Evolutionary conservation across 2,113 vertebrate genomes (phyloP).

Genomic region (Epinephelus fuscoguttatus): DNA sequence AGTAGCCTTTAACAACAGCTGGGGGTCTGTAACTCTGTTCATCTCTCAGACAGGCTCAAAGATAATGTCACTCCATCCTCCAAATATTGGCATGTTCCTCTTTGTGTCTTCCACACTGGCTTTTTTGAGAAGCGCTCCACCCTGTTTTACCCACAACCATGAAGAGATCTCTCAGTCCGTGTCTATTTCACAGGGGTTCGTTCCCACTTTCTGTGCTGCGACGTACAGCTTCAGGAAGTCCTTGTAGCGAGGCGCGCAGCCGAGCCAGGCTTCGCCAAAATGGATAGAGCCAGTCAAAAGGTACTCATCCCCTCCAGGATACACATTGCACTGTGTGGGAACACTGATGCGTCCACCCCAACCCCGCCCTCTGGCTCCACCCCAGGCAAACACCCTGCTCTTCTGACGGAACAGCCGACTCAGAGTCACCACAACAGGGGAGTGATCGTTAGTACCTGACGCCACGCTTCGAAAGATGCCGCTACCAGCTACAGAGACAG

Average conservation of each 20-base stretch:
- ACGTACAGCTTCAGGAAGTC: constrained; percentile 92
- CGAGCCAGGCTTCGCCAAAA: constrained; percentile 93
- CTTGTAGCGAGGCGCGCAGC: constrained; percentile 91
- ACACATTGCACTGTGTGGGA: constrained; percentile 85
- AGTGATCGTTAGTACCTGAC: constrained; percentile 59
- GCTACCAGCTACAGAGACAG: constrained; percentile 84
- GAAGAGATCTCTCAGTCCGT: constrained; percentile 77
- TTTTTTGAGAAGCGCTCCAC: not conserved
- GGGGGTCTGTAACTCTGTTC: not conserved
- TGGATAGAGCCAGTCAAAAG: constrained; percentile 93
- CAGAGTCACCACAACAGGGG: constrained; percentile 80
- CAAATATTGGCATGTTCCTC: not conserved
- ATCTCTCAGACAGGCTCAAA: not conserved
- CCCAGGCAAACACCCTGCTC: constrained; percentile 86
- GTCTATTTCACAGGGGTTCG: constrained; percentile 92
- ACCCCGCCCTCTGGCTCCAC: constrained; percentile 75
- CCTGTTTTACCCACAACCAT: not conserved
- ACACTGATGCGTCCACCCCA: constrained; percentile 90
- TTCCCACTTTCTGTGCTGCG: constrained; percentile 85
- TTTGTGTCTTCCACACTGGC: not conserved
- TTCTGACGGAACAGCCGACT: constrained; percentile 93
- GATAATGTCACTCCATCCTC: not conserved
- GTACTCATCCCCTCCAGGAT: constrained; percentile 87
- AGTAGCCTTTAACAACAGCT: not conserved
- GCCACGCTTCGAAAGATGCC: constrained; percentile 86